A percentile compares a stretch with the other conserved stretches of the same genome.
phyloP scores from a whole-genome alignment of 1,140 invertebrate species.

The Drosophila leontia region DNA sequence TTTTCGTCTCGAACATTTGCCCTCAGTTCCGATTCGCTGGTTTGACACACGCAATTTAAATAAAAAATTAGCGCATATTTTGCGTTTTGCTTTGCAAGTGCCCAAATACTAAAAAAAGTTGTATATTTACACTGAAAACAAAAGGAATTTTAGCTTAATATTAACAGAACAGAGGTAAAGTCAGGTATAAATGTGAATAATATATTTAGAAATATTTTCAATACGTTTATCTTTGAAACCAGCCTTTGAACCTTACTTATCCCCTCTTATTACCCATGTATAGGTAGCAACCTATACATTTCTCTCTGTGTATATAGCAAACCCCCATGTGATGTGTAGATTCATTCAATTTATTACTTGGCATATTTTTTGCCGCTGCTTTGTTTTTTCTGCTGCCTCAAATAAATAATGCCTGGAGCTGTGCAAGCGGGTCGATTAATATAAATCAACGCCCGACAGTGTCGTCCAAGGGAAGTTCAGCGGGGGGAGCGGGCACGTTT shows the following conservation, averaged over 20 bases:
- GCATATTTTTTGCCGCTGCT: conserved; percentile 63
- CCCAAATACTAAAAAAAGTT: conserved; percentile 28
- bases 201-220: too few relatives aligned
- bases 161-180: neutral
- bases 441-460: conserved; percentile 78
- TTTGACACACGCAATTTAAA: conserved; percentile 69
- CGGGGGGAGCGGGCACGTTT: conserved; percentile 1
- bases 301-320: conserved; percentile 2
- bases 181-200: too few relatives aligned
- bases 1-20: conserved; percentile 6
- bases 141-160: neutral
- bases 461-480: conserved; percentile 57
- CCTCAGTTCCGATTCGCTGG: conserved; percentile 59
- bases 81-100: conserved; percentile 41
- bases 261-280: neutral
- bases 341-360: conserved; percentile 78
- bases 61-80: conserved; percentile 66
- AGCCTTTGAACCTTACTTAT: too few relatives aligned
- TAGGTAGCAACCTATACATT: neutral
- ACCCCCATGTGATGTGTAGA: conserved; percentile 33
- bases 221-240: neutral
- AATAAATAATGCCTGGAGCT: conserved; percentile 78
- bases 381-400: conserved; percentile 59
- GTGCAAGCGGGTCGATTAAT: conserved; percentile 73
- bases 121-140: neutral